Evolutionary conservation across 1,140 invertebrate genomes (phyloP).

Genomic region (Nasonia giraulti): DNA sequence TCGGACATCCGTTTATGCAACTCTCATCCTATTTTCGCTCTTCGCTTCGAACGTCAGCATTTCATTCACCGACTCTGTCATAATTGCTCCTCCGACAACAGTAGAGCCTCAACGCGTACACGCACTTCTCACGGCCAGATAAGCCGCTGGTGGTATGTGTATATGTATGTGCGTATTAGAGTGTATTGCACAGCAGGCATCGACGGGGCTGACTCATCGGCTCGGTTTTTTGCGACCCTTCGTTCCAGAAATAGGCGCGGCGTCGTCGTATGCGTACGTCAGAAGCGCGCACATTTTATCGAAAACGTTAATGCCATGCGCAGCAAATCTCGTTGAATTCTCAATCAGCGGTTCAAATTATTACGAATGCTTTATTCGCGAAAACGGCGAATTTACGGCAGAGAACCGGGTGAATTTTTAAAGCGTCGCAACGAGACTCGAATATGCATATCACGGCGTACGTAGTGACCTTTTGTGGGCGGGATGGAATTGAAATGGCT

Average conservation of each 20-base stretch:
- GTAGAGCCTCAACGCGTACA: conserved; percentile 10
- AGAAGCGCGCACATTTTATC: background rate
- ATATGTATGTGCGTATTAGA: background rate
- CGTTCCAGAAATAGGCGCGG: background rate
- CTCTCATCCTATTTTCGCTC: background rate
- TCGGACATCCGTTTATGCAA: background rate
- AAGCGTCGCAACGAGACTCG: no score
- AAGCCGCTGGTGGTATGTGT: background rate
- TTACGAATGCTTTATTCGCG: no score
- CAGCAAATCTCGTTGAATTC: no score
- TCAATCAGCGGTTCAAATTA: no score
- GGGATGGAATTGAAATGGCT: background rate
- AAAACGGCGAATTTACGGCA: no score
- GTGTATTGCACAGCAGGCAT: background rate
- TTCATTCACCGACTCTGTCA: background rate
- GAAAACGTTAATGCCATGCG: no score
- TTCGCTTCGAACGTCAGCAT: no score
- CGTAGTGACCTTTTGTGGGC: background rate
- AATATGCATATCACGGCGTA: no score
- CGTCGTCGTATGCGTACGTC: background rate
- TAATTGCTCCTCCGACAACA: conserved; percentile 40
- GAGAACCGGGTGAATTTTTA: no score
- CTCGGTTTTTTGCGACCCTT: background rate
- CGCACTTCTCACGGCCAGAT: background rate
- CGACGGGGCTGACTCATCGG: background rate